Percentiles rank a stretch among this genome's conserved stretches.
phyloP scores from a whole-genome alignment of 1,140 invertebrate species.

The Heliconius himera region DNA sequence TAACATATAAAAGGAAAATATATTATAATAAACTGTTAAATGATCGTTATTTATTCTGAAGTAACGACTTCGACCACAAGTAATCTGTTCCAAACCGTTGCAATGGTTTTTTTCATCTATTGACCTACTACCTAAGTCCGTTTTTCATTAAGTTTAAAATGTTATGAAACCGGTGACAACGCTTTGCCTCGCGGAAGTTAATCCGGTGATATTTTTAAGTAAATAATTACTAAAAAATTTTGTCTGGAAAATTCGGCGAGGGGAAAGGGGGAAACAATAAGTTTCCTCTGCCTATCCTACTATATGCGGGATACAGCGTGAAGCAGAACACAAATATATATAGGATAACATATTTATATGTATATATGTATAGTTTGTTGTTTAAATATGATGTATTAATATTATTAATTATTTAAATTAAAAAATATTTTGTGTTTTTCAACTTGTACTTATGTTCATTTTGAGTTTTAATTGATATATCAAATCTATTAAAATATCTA shows the following conservation, averaged over 20 bases:
- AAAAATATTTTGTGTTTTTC: no score
- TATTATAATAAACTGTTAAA: not conserved
- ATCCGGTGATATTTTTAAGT: not conserved
- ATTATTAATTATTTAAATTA: no score
- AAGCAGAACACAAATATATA: no score
- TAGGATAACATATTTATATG: no score
- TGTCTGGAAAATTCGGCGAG: no score
- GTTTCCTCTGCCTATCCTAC: no score
- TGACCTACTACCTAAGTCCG: not conserved
- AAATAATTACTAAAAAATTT: not conserved
- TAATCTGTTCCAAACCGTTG: not conserved
- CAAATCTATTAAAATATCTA: not conserved
- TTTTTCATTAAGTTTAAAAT: conserved; percentile 1
- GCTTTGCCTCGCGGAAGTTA: not conserved
- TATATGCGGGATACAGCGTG: no score
- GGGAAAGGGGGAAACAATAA: no score
- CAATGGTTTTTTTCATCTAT: not conserved
- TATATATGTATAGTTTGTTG: no score
- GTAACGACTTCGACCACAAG: not conserved
- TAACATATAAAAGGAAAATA: not conserved
- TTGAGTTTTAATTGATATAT: no score
- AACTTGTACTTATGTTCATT: no score
- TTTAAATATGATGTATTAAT: no score
- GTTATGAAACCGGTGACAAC: not conserved
- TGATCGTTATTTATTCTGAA: not conserved